Conservation (phyloP, 2,888 invertebrate genomes). For the Phasia obesa region DNA sequence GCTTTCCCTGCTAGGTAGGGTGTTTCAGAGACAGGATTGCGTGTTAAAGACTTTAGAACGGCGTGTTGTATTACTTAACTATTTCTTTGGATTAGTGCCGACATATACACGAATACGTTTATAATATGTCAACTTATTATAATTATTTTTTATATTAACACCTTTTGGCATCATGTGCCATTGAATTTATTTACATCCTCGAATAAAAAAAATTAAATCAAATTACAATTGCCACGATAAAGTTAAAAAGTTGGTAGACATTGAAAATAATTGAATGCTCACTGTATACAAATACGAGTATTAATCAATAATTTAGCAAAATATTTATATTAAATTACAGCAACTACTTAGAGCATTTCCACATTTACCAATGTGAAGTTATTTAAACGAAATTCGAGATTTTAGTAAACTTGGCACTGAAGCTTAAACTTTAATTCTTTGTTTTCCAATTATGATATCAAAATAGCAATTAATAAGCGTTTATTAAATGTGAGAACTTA, state of each 20-base stretch:
- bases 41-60: too few species aligned
- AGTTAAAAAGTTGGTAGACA: slow-evolving; percentile 2
- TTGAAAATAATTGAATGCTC: background rate
- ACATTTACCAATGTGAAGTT: slow-evolving; percentile 10
- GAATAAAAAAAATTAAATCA: slow-evolving; percentile 2
- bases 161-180: background rate
- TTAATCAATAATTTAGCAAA: slow-evolving; percentile 18
- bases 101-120: background rate
- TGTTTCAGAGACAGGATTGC: too few species aligned
- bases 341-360: slow-evolving; percentile 5
- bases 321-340: slow-evolving; percentile 40
- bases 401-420: slow-evolving; percentile 52
- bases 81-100: background rate
- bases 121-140: background rate
- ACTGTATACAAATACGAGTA: background rate
- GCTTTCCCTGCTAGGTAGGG: too few species aligned
- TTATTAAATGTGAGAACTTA: slow-evolving; percentile 27
- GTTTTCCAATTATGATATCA: slow-evolving; percentile 2
- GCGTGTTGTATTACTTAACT: background rate
- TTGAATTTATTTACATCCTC: background rate
- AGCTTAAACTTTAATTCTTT: slow-evolving; percentile 5
- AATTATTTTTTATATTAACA: background rate
- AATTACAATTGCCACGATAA: slow-evolving; percentile 17
- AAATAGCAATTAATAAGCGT: slow-evolving; percentile 16
- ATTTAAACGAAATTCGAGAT: slow-evolving; percentile 29